Evolutionary conservation across 2,113 vertebrate genomes (phyloP), one percentile per base, ranked within the genome.

Genomic region (Pseudopipra pipra): DNA sequence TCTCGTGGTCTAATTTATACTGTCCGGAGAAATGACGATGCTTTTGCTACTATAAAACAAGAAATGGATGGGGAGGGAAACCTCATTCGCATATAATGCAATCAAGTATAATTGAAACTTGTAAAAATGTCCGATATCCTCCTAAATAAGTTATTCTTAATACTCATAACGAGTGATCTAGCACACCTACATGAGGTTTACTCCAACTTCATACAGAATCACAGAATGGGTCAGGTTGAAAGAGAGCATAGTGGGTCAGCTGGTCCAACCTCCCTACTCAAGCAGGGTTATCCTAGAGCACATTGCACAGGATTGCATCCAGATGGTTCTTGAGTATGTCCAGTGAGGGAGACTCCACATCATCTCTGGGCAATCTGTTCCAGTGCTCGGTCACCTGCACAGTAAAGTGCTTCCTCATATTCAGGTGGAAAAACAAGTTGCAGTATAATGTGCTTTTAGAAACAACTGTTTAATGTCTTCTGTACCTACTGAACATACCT

Each of bases 1-100:
- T 70, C 97, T 95, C 24, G 93, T 97, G 98, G 95, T 77, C 56
- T 11, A 14, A 41, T 25, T 43, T 6, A 3, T 14, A 12, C 18
- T 19, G 55, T 14, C 47, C 51, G 20, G 22, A 43, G 39, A 41
- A 68, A 49, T 3, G 3, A 13, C 1, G 1, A 2, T 0, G 21
- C 3, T 41, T 6, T 25, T 3, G 18, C 28, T 14, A 0, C 35
- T 27, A 4, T 0, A 3, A 63, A 56, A 5, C 5, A 2, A 31
- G 15, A 39, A 30, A 27, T 2, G 12, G 8, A 2, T 51, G 35
- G 11, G 14, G 18, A 61, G 23, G 37, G 27, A 41, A 77, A 19
- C 16, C 19, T 11, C 14, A 11, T 35, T 55, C 0, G 1, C 9
- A 8, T 27, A 4, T 14, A 33, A 61, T 9, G 5, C 4, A 9